phyloP scores from a whole-genome alignment of 2,113 vertebrate species.

The Seriola aureovittata region DNA sequence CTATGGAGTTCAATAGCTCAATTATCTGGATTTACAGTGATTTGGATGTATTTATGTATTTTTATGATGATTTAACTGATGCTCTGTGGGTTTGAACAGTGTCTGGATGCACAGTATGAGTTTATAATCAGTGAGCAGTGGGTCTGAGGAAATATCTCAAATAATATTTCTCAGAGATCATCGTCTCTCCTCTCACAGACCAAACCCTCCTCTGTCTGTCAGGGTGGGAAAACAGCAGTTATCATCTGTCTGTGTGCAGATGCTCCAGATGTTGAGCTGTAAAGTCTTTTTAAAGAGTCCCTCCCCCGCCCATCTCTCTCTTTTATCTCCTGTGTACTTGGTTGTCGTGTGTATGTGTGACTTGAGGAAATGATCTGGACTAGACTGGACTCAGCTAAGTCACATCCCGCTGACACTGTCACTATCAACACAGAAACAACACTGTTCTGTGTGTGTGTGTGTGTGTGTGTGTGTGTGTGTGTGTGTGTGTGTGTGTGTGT shows the following conservation, averaged over 20 bases:
- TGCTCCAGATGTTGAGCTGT: slow-evolving; percentile 81
- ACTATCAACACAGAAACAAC: not conserved
- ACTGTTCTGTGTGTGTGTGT: not conserved
- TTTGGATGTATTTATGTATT: no score
- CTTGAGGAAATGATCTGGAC: not conserved
- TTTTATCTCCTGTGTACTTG: not conserved
- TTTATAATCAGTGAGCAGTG: no score
- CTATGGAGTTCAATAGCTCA: no score
- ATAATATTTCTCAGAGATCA: no score
- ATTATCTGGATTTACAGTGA: no score
- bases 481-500: no score
- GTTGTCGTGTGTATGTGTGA: slow-evolving; percentile 7
- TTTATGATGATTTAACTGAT: no score
- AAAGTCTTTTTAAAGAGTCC: slow-evolving; percentile 76
- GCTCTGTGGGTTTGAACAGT: no score
- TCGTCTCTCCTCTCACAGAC: no score
- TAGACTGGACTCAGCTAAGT: not conserved
- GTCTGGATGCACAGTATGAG: no score
- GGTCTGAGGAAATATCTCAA: no score
- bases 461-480: not conserved
- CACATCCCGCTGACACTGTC: not conserved
- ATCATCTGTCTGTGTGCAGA: not conserved
- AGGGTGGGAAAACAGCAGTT: not conserved
- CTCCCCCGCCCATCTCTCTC: not conserved
- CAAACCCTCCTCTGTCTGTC: not conserved